Percentiles rank a stretch among this genome's conserved stretches.
Evolutionary conservation across 2,113 vertebrate genomes (phyloP).

Genomic region (Malurus elegans): DNA sequence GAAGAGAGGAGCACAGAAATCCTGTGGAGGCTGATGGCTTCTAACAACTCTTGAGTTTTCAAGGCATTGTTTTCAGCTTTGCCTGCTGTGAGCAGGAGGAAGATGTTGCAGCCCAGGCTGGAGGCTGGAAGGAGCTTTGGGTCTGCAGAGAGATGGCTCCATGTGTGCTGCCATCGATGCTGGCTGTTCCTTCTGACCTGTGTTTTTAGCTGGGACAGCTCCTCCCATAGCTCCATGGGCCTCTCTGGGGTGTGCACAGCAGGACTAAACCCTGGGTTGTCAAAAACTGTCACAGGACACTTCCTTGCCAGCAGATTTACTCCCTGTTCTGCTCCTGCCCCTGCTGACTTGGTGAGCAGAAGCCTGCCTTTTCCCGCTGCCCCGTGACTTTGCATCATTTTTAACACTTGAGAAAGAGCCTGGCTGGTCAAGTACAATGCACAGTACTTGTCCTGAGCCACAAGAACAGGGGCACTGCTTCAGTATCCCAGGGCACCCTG

Average conservation of each 20-base stretch:
- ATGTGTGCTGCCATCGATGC: accelerated
- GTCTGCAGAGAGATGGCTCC: neutral
- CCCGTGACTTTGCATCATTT: neutral
- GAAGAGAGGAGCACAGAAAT: neutral
- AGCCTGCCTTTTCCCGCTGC: neutral
- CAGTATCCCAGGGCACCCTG: neutral
- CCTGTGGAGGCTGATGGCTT: neutral
- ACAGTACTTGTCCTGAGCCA: neutral
- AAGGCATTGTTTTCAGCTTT: neutral
- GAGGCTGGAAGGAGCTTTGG: neutral
- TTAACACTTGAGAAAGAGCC: neutral
- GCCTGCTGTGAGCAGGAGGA: neutral
- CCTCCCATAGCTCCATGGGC: neutral
- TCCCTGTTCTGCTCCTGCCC: neutral
- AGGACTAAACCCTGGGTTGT: neutral
- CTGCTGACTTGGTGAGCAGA: neutral
- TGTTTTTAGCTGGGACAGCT: neutral
- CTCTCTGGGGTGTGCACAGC: neutral
- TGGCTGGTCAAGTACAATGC: accelerated
- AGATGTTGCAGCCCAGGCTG: neutral
- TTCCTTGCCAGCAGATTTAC: neutral
- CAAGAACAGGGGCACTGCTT: neutral
- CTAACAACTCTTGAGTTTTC: neutral
- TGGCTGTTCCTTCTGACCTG: neutral
- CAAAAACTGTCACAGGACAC: neutral